Evolutionary conservation across 92 coral and sea anemone species (phyloP).

Genomic region (Phenganax stokvisi): DNA sequence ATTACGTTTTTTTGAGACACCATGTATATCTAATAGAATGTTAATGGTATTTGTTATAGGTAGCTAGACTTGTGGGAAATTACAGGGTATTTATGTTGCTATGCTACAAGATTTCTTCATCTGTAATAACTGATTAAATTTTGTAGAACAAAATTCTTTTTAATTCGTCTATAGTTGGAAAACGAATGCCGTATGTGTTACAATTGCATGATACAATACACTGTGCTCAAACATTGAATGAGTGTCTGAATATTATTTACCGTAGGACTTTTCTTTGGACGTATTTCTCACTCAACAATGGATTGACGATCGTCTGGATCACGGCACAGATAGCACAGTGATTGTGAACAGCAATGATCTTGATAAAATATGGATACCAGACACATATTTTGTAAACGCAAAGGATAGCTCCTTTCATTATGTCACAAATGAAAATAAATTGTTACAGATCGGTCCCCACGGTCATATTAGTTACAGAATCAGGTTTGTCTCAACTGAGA

Average conservation of each 20-base stretch:
- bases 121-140: too few species aligned
- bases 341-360: conserved; percentile 76
- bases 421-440: conserved; percentile 81
- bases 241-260: background rate
- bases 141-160: too few species aligned
- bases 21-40: too few species aligned
- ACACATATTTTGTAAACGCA: conserved; percentile 92
- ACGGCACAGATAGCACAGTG: conserved; percentile 72
- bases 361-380: conserved; percentile 95
- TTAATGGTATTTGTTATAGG: too few species aligned
- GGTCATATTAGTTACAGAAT: conserved; percentile 75
- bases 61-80: too few species aligned
- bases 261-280: conserved; percentile 82
- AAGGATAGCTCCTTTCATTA: conserved; percentile 86
- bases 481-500: conserved; percentile 49
- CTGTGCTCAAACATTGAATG: too few species aligned
- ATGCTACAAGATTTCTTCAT: too few species aligned
- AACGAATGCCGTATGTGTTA: too few species aligned
- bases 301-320: conserved; percentile 76
- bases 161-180: too few species aligned
- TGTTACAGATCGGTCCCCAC: conserved; percentile 80
- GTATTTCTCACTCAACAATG: conserved; percentile 83
- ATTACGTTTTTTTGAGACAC: too few species aligned
- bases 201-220: too few species aligned
- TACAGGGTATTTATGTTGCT: too few species aligned